Evolutionary conservation across 23 tunicate genomes (phyloP).

Genomic region (Oikopleura vanhoeffeni): DNA sequence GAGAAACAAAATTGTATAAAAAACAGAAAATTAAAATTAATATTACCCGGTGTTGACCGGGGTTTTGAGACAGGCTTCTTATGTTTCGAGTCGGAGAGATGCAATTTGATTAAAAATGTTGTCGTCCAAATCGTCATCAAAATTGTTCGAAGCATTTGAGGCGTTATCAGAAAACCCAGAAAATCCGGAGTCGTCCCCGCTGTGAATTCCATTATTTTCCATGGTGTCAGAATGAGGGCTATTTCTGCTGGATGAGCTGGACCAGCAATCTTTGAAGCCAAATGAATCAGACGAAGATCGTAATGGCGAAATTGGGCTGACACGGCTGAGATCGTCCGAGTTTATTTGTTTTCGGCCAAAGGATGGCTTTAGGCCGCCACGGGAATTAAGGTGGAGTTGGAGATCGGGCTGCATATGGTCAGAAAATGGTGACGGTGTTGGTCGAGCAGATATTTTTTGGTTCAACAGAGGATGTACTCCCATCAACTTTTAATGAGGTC

Average conservation of each 20-base stretch:
- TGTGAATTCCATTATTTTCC: background rate
- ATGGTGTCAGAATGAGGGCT: background rate
- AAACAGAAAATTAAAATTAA: background rate
- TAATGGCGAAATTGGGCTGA: too few species aligned
- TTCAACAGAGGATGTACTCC: background rate
- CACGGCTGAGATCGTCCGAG: too few species aligned
- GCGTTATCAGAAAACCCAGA: too few species aligned
- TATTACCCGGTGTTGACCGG: too few species aligned
- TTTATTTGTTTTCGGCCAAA: too few species aligned
- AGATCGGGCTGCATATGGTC: background rate
- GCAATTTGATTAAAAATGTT: background rate
- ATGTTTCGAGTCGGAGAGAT: conserved; percentile 8
- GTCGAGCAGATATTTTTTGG: background rate
- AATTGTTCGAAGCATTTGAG: background rate
- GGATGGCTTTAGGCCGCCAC: background rate
- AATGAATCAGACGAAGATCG: background rate
- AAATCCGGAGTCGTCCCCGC: background rate
- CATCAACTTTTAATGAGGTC: too few species aligned
- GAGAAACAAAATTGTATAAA: background rate
- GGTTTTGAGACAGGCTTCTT: background rate
- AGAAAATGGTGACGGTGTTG: background rate
- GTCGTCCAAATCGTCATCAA: background rate
- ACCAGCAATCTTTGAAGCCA: background rate
- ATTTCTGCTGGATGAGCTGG: background rate
- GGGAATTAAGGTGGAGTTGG: background rate